phyloP scores from a whole-genome alignment of 64 coral and sea anemone species.

The Cladopsammia gracilis region DNA sequence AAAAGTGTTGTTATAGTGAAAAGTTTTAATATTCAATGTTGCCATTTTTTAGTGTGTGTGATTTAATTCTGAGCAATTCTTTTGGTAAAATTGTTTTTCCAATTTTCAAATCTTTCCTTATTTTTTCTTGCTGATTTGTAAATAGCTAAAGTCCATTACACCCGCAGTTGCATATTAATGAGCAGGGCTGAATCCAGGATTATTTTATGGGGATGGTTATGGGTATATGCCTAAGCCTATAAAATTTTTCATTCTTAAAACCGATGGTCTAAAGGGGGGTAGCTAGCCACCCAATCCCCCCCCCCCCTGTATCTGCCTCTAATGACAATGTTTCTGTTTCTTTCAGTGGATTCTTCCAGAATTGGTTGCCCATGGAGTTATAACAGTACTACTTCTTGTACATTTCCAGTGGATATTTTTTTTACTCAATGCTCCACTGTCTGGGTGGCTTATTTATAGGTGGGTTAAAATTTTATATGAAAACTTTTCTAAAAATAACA shows the following conservation, averaged over 20 bases:
- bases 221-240: too few species aligned
- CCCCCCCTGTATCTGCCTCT: background rate
- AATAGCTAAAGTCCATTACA: background rate
- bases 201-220: too few species aligned
- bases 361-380: conserved; percentile 85
- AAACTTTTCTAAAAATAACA: background rate
- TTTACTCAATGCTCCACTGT: conserved; percentile 81
- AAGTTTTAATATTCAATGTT: too few species aligned
- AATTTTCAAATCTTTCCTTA: background rate
- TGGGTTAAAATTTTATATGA: background rate
- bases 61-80: too few species aligned
- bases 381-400: conserved; percentile 74
- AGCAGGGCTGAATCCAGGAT: background rate
- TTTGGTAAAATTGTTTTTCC: too few species aligned
- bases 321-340: background rate
- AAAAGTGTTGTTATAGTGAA: background rate
- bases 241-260: too few species aligned
- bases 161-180: background rate
- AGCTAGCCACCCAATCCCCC: too few species aligned
- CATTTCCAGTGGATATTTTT: conserved; percentile 98
- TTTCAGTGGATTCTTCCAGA: conserved; percentile 96
- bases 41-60: too few species aligned
- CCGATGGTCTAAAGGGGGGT: too few species aligned
- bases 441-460: conserved; percentile 93
- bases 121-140: background rate